Evolutionary conservation across 2,888 invertebrate genomes (phyloP), one percentile per base, ranked within the genome.

Genomic region (Philaethria dido): DNA sequence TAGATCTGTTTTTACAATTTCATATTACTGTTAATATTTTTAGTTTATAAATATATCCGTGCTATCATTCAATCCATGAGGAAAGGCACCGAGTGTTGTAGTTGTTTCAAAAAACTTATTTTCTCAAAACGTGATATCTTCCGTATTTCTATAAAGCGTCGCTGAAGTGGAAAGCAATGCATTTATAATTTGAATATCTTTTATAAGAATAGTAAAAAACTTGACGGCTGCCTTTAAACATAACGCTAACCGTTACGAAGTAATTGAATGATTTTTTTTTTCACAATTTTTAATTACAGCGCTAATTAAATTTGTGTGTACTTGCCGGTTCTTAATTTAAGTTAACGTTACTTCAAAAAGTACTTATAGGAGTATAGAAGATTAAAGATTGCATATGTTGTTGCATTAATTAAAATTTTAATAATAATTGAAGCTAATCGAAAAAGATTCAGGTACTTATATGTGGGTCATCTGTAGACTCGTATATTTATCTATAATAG

Each of bases 171-270:
- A 67, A 67, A 72, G 70, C 59, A 65, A 65, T 72, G 73, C 72
- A 73, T 73, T 70, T 72, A 70, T 72, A 72, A 72, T 73, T 72
- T 69, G 67, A 72, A 71, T 71, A 71, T 69, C 62, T 66, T 71
- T 66, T 72, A 72, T 73, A 72, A 69, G 66, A 72, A 68, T 54
- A 45, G 47, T 52, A 72, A 67, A 66, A 67, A 65, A 65, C 11
- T 42, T 47, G 57, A 66, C 62, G 66, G 64, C 62, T 52, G 33
- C 33, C 16, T 62, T 16, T 68, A 69, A 66, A 63, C 72, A 62
- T 54, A 33, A 59, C 36, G 42, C 16, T 59, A 52, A 69, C 70
- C 70, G 68, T 69, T 72, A 61, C 64, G 42, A 47, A 62, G 68
- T 73, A 73, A 73, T 73, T 69, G 65, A 66, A 63, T 68, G 44